Evolutionary conservation across 2,113 vertebrate genomes (phyloP).

Genomic region (Maccullochella peelii): DNA sequence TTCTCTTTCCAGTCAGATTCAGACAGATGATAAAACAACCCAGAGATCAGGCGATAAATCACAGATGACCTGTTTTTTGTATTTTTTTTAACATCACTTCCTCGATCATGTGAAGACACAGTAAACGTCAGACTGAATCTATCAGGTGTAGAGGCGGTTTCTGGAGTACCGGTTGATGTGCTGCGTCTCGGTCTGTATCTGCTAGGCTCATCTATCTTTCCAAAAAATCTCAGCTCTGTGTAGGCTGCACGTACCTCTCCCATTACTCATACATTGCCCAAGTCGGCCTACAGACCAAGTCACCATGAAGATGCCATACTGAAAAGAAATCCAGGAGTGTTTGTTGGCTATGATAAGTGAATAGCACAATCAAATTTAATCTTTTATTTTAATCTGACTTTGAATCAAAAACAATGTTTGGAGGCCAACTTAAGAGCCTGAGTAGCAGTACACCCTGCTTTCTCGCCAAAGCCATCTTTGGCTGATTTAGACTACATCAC

Average conservation of each 20-base stretch:
- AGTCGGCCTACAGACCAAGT: conserved; percentile 2
- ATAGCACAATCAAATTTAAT: conserved; percentile 7
- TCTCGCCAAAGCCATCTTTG: conserved; percentile 8
- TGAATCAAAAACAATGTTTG: conserved; percentile 19
- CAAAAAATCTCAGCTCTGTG: conserved; percentile 22
- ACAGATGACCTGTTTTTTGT: conserved; percentile 5
- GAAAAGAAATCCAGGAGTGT: conserved; percentile 34
- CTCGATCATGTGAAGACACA: conserved; percentile 43
- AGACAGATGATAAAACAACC: conserved; percentile 17
- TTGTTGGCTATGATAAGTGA: conserved; percentile 12
- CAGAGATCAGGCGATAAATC: conserved; percentile 56
- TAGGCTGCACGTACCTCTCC: conserved; percentile 28
- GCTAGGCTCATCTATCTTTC: conserved; percentile 64
- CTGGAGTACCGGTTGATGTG: conserved; percentile 10
- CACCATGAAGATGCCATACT: conserved; percentile 14
- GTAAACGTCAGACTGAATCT: conserved; percentile 55
- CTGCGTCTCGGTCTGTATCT: conserved; percentile 39
- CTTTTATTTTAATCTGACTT: conserved; percentile 29
- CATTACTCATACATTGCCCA: conserved; percentile 48
- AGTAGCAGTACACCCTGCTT: neutral
- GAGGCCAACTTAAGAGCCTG: neutral
- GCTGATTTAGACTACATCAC: conserved; percentile 27
- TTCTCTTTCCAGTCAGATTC: conserved; percentile 55
- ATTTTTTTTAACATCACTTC: conserved; percentile 32
- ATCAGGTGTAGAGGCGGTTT: conserved; percentile 44